Evolutionary conservation across 2,888 invertebrate genomes (phyloP).

Genomic region (Dyspetes luteomarginatus): DNA sequence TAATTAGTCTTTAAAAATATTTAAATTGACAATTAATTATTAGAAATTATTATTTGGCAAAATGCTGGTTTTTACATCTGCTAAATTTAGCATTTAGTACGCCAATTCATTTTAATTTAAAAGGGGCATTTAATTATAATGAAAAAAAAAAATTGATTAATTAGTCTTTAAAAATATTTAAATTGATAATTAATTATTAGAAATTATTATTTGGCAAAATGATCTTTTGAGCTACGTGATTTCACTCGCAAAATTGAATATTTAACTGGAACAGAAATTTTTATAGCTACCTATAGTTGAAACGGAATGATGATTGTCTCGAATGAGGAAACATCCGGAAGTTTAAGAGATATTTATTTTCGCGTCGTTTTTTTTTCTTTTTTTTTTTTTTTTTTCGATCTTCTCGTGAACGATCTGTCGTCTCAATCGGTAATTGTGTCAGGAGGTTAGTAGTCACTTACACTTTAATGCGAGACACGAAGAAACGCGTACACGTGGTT

Average conservation of each 20-base stretch:
- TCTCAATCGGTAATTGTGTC: conserved; percentile 56
- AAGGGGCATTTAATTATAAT: no score
- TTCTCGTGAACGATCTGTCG: conserved; percentile 37
- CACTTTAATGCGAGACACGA: conserved; percentile 49
- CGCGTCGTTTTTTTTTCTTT: background rate
- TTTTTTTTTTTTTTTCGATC: conserved; percentile 26
- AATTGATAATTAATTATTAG: background rate
- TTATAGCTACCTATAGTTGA: background rate
- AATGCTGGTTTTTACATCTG: no score
- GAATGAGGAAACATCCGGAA: conserved; percentile 22
- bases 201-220: background rate
- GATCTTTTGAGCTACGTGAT: background rate
- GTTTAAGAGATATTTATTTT: background rate
- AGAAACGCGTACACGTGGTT: conserved; percentile 47
- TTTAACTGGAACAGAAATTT: background rate
- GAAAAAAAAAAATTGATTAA: no score
- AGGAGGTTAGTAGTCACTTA: conserved; percentile 61
- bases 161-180: no score
- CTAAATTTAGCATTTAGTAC: no score
- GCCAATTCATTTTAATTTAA: no score
- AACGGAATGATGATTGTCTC: background rate
- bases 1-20: no score
- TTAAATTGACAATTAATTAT: no score
- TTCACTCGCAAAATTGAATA: background rate
- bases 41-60: no score